A percentile compares a stretch with the other conserved stretches of the same genome.
Conservation (phyloP, 2,797 vertebrate species). For the Paguma larvata region DNA sequence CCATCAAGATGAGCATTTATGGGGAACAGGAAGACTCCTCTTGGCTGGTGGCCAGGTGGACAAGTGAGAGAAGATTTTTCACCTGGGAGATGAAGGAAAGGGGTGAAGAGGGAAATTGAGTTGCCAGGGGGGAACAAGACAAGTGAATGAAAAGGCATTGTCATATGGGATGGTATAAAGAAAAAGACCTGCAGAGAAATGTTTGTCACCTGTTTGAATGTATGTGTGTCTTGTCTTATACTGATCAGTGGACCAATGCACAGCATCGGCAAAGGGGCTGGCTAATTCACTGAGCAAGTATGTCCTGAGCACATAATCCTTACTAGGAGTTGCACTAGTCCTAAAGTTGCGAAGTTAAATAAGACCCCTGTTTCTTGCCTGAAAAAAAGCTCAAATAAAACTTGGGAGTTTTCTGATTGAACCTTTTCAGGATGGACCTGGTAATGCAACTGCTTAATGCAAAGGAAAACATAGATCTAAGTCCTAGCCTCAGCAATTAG, state of each 20-base stretch:
- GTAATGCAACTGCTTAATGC: slow-evolving; percentile 12
- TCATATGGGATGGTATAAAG: neutral
- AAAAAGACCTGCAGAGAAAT: neutral
- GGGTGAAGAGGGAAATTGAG: slow-evolving; percentile 5
- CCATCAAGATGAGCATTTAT: neutral
- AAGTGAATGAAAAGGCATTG: slow-evolving; percentile 41
- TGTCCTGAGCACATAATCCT: neutral
- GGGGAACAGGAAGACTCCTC: neutral
- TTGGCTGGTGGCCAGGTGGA: slow-evolving; percentile 49
- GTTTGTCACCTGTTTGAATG: slow-evolving; percentile 15
- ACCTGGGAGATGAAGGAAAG: slow-evolving; percentile 39
- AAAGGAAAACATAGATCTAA: neutral
- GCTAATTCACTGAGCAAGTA: neutral
- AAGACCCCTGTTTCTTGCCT: neutral
- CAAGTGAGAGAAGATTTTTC: slow-evolving; percentile 52
- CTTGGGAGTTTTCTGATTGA: slow-evolving; percentile 8
- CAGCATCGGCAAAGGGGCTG: neutral
- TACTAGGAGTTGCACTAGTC: neutral
- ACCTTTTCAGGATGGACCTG: slow-evolving; percentile 19
- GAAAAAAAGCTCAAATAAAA: neutral
- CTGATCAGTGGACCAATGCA: neutral
- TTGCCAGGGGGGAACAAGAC: neutral
- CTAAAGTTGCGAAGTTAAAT: neutral
- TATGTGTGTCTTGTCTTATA: neutral
- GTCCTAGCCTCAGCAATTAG: too few relatives aligned